Percentiles rank a stretch among this genome's conserved stretches.
phyloP scores from a whole-genome alignment of 2,113 vertebrate genomes.

The Saguinus imperator region DNA sequence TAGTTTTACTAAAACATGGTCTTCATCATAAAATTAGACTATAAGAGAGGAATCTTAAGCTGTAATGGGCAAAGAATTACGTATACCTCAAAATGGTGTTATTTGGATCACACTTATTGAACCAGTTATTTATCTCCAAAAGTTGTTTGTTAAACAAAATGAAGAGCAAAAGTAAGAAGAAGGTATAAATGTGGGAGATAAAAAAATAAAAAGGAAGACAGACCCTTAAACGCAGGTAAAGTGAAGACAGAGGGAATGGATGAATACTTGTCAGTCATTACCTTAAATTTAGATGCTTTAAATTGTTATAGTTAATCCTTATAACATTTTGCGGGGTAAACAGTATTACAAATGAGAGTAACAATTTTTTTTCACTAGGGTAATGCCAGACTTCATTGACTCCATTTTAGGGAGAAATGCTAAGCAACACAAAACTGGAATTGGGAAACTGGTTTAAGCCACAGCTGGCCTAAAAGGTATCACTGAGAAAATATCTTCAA shows the following conservation, averaged over 20 bases:
- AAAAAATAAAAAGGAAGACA: not conserved
- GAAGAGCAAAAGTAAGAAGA: not conserved
- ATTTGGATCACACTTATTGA: not conserved
- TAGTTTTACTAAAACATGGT: not conserved
- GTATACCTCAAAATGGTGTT: not conserved
- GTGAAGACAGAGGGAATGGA: not conserved
- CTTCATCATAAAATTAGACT: not conserved
- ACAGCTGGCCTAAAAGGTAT: not conserved
- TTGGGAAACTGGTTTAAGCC: not conserved
- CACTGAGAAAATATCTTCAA: not conserved
- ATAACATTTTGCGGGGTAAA: not conserved
- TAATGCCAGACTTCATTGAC: not conserved
- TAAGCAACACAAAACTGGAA: not conserved
- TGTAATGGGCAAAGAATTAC: not conserved
- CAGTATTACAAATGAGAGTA: not conserved
- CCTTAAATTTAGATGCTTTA: not conserved
- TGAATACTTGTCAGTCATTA: not conserved
- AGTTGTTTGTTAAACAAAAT: not conserved
- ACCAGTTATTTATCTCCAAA: not conserved
- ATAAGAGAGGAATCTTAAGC: not conserved
- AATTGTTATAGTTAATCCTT: not conserved
- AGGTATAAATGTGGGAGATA: not conserved
- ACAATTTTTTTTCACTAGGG: not conserved
- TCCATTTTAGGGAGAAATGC: not conserved
- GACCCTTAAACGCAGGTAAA: fast-evolving